Conservation (phyloP, 2,113 vertebrate genomes). For the Stigmatopora argus region DNA sequence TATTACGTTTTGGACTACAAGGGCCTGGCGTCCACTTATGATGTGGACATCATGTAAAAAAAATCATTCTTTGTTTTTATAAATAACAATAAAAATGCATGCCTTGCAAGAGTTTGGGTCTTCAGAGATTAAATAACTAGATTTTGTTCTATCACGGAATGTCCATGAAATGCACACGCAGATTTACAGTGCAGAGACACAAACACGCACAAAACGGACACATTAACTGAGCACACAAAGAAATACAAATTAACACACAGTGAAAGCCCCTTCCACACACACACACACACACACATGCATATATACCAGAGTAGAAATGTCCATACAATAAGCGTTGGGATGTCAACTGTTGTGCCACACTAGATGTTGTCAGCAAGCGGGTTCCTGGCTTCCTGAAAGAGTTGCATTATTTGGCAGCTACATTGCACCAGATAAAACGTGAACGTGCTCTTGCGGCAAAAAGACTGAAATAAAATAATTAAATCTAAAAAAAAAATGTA, state of each 20-base stretch:
- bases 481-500: too few species aligned
- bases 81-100: too few species aligned
- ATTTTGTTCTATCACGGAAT: too few species aligned
- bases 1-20: too few species aligned
- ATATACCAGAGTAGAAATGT: neutral
- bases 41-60: too few species aligned
- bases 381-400: constrained; percentile 19
- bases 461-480: too few species aligned
- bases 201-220: neutral
- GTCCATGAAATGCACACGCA: neutral
- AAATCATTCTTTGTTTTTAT: too few species aligned
- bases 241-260: neutral
- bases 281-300: neutral
- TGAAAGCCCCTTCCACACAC: neutral
- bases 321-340: neutral
- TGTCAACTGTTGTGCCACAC: neutral
- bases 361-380: neutral
- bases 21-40: too few species aligned
- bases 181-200: neutral
- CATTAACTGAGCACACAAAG: neutral
- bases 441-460: constrained; percentile 33
- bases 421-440: constrained; percentile 40
- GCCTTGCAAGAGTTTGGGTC: too few species aligned
- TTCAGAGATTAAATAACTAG: too few species aligned
- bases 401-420: constrained; percentile 22